phyloP scores from a whole-genome alignment of 2,113 vertebrate species.

The Podarcis raffonei region DNA sequence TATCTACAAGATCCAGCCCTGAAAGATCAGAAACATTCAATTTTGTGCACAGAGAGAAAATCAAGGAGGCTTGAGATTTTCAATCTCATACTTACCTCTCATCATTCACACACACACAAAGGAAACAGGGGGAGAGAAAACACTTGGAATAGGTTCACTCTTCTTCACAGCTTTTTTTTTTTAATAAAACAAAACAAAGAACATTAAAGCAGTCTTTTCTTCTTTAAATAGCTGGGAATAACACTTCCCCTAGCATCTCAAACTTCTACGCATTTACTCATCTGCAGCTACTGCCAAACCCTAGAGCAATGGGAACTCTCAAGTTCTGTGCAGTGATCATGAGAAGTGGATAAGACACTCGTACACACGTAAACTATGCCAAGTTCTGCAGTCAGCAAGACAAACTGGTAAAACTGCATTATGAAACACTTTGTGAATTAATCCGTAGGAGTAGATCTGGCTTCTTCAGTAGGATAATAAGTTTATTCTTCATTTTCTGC shows the following conservation, averaged over 20 bases:
- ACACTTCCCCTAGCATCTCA: constrained; percentile 18
- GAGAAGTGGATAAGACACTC: constrained; percentile 10
- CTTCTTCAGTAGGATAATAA: constrained; percentile 26
- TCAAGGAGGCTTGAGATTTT: neutral
- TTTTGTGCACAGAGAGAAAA: too few relatives aligned
- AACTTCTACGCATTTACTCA: constrained; percentile 6
- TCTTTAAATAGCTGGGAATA: constrained; percentile 30
- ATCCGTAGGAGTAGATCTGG: constrained; percentile 20
- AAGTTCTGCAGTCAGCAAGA: constrained; percentile 26
- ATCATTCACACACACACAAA: neutral
- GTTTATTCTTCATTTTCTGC: constrained; percentile 37
- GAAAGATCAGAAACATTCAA: neutral
- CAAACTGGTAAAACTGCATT: constrained; percentile 39
- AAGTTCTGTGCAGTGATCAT: constrained; percentile 16
- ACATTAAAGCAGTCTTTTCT: neutral
- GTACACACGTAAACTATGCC: constrained; percentile 27
- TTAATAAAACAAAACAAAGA: too few relatives aligned
- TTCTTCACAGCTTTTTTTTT: neutral
- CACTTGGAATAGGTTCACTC: neutral
- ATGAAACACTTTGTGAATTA: constrained; percentile 27
- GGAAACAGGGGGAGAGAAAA: neutral
- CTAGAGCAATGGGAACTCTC: constrained; percentile 29
- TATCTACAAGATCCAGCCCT: neutral
- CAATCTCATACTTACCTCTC: neutral
- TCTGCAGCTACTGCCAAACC: constrained; percentile 31